Percentiles rank a stretch among this genome's conserved stretches.
Evolutionary conservation across 2,113 vertebrate genomes (phyloP).

Genomic region (Sprattus sprattus): DNA sequence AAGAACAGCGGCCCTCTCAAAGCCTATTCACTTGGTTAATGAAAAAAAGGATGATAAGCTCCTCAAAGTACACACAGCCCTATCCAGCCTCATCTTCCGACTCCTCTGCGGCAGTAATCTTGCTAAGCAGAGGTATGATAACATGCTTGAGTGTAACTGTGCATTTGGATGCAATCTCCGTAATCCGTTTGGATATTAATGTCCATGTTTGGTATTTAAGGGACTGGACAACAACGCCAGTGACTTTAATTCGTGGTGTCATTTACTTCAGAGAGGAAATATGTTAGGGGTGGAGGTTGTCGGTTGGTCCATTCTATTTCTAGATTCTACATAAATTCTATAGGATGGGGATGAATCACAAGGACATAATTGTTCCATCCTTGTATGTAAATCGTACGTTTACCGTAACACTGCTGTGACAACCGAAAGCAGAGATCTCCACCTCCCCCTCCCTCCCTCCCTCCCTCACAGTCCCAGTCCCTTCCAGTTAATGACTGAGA

Average conservation of each 20-base stretch:
- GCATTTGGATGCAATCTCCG: slow-evolving; percentile 21
- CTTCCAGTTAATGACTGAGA: not conserved
- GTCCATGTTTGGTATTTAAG: not conserved
- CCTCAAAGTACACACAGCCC: slow-evolving; percentile 32
- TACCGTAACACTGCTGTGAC: not conserved
- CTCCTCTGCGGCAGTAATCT: slow-evolving; percentile 45
- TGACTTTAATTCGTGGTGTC: not conserved
- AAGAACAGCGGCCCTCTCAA: slow-evolving; percentile 39
- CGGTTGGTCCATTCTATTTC: not conserved
- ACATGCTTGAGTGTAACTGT: slow-evolving; percentile 35
- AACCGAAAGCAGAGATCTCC: not conserved
- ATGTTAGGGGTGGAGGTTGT: not conserved
- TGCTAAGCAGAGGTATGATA: slow-evolving; percentile 45
- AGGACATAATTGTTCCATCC: not conserved
- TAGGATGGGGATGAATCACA: not conserved
- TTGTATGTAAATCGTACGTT: not conserved
- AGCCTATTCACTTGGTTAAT: slow-evolving; percentile 51
- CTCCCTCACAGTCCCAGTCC: not conserved
- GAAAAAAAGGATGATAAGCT: slow-evolving; percentile 54
- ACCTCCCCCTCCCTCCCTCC: not conserved
- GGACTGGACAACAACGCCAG: not conserved
- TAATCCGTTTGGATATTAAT: slow-evolving; percentile 40
- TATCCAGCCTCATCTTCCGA: slow-evolving; percentile 37
- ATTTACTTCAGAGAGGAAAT: not conserved
- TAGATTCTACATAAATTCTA: not conserved